Base-by-base conservation (phyloP, 2,888 invertebrate species). In the Agriotes lineatus region DNA sequence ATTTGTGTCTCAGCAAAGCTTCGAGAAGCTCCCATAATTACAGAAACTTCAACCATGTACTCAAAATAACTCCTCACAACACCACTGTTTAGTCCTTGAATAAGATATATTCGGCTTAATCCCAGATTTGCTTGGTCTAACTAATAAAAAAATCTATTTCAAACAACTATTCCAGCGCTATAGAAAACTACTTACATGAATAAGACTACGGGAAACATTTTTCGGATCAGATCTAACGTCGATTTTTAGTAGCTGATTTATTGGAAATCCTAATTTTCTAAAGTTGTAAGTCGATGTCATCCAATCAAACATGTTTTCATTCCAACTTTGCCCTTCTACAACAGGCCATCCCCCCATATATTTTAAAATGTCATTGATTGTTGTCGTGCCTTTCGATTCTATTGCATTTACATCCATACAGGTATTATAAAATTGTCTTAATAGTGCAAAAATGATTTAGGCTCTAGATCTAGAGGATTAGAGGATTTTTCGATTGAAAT, bases 231-330 rank as follows among this genome's bases (percentile, higher is more conserved):
- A 92, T 25, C 93, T 92, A 78, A 96, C 93, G 42, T 95, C 95
- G 82, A 96, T 95, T 82, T 96, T 96, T 35, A 96, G 88, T 82
- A 96, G 92, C 82, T 96, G 95, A 84, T 96, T 95, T 69, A 95
- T 93, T 72, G 94, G 95, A 84, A 95, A 95, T 1, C 96, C 96
- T 56, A 89, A 86, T 60, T 87, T 84, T 39, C 95, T 88, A 86
- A 95, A 95, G 70, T 89, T 91, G 85, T 94, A 95, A 5, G 95
- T 93, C 0, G 93, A 91, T 74, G 14, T 30, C 9, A 12, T 50
- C 60, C 60, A 61, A 20, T 61, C 22, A 50, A 61, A 61, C 0
- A 18, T 1, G 1, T 22, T 16, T 19, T 48, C 60, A 14, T 61
- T 37, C 60, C 60, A 61, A n/a, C n/a, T n/a, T 3, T 35, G 14